Evolutionary conservation across 2,113 vertebrate genomes (phyloP), one percentile per base, ranked within the genome.

Genomic region (Bufo gargarizans): DNA sequence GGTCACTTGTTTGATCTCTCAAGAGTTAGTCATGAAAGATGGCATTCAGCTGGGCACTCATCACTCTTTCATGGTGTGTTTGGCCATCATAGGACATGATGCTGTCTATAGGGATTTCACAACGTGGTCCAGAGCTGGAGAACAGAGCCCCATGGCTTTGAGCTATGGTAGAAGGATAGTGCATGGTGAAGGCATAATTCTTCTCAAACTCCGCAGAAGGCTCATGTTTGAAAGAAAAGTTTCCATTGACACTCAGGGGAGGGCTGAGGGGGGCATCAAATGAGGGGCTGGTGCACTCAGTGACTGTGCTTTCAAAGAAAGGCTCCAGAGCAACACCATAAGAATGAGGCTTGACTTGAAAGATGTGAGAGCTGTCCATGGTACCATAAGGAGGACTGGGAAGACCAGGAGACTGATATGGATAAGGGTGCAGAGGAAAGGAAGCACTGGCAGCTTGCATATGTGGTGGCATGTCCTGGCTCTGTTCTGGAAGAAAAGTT

Each of bases 141-240:
- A 98, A 99, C 90, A 98, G 91, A 85, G 94, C 91, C n/a, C 92
- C 91, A 89, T 96, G 96, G 82, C 92, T 93, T 89, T 94, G 95
- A 91, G 92, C 94, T 94, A 93, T 92, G 86, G 92, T 91, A 59
- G 91, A 95, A 87, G 97, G 96, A 85, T 99, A 99, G 94, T 98
- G 97, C 95, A 97, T 95, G 92, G 96, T 95, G 92, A 98, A 99
- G 92, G 97, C 95, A 93, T 97, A 99, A 92, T 94, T 95, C 93
- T 99, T 99, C 90, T 99, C 98, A 91, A 97, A 98, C 71, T 99
- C 97, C 7, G 94, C 69, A 89, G 92, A 90, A 90, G 94, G 93
- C 90, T 99, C 98, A 56, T 99, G 98, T 91, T 99, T 99, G 95
- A 97, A 99, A 91, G 97, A 96, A 95, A 99, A 99, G 95, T 98